Conservation (phyloP, 2,888 invertebrate genomes). For the Nephrotoma guestfalica region DNA sequence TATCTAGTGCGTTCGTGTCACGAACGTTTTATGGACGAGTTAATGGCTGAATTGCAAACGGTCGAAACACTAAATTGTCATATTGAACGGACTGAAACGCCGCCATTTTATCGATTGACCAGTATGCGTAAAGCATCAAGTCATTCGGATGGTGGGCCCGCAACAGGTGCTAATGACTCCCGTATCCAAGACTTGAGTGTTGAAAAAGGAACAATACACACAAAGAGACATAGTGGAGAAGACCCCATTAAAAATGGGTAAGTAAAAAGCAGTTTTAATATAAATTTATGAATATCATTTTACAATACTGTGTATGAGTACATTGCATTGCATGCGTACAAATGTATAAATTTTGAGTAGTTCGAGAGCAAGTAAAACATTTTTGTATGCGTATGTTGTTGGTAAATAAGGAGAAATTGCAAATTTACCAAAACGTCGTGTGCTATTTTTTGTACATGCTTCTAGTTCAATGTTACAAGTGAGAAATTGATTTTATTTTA, state of each 20-base stretch:
- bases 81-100: conserved; percentile 94
- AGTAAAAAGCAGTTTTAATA: conserved; percentile 14
- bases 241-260: conserved; percentile 68
- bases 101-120: conserved; percentile 92
- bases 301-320: too few species aligned
- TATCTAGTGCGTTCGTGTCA: conserved; percentile 87
- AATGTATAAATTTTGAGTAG: neutral
- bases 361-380: neutral
- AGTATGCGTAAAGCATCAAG: conserved; percentile 83
- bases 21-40: conserved; percentile 84
- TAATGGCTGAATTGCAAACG: conserved; percentile 94
- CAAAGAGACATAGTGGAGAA: conserved; percentile 84
- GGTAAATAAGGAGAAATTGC: neutral
- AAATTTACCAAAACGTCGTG: neutral
- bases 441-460: neutral
- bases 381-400: neutral
- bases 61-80: conserved; percentile 92
- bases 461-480: neutral
- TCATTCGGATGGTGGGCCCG: conserved; percentile 49
- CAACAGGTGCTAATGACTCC: conserved; percentile 30
- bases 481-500: neutral
- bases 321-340: too few species aligned
- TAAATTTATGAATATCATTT: neutral
- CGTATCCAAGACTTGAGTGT: conserved; percentile 41
- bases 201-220: conserved; percentile 92